These are phyloP conservation scores for Montipora sp. DNA, from an alignment of 64 coral and sea anemone genomes.

Conservation along the genomic window DNA sequence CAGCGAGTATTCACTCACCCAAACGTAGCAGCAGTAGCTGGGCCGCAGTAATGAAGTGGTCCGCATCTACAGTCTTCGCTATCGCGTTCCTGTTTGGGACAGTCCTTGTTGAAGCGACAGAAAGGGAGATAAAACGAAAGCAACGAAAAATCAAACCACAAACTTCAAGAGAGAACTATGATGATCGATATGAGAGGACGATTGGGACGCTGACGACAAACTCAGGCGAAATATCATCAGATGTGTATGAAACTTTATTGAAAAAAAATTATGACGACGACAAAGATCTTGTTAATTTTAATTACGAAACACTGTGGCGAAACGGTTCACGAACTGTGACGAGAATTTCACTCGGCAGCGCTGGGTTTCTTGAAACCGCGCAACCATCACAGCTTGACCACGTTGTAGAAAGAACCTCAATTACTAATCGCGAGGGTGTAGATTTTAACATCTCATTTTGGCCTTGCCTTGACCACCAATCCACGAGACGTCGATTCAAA, in stretches of 20 bases:
- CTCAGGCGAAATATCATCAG: too few relatives aligned
- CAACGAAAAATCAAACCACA: background rate
- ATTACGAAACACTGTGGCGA: conserved; percentile 17
- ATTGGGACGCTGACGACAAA: background rate
- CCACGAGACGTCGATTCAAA: background rate
- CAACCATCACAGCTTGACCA: background rate
- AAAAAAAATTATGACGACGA: background rate
- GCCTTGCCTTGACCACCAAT: background rate
- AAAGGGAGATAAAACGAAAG: background rate
- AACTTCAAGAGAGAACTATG: background rate
- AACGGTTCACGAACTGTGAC: conserved; percentile 4
- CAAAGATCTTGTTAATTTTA: conserved; percentile 21
- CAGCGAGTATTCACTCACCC: background rate
- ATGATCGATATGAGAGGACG: background rate
- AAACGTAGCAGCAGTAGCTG: too few relatives aligned
- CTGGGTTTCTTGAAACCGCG: background rate
- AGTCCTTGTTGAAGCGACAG: background rate
- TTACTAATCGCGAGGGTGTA: background rate
- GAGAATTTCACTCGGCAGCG: background rate
- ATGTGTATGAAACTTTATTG: background rate
- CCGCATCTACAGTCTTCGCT: background rate
- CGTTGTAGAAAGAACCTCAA: background rate
- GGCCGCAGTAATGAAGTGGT: background rate
- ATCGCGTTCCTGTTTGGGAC: background rate
- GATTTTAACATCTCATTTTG: background rate